Conservation (phyloP, 2,797 vertebrate genomes). For the Scyliorhinus canicula region DNA sequence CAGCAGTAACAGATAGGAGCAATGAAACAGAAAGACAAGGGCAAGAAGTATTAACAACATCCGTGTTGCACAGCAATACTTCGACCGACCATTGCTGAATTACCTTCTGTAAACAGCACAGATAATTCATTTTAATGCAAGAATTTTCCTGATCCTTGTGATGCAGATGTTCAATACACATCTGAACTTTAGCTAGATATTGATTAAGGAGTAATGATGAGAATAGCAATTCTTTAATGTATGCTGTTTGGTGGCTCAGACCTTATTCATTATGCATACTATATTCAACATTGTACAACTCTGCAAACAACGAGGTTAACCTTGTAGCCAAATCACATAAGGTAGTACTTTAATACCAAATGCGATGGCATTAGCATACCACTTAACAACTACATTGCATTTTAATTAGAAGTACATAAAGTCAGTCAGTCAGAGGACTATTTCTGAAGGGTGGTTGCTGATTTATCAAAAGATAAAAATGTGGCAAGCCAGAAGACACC, state of each 20-base stretch:
- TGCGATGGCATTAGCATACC: neutral
- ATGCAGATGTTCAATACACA: conserved; percentile 41
- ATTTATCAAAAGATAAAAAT: neutral
- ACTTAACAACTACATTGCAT: conserved; percentile 8
- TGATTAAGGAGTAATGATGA: conserved; percentile 67
- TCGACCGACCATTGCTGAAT: conserved; percentile 70
- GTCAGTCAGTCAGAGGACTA: neutral
- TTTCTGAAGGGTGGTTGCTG: neutral
- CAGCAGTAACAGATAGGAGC: conserved; percentile 66
- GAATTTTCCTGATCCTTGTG: conserved; percentile 71
- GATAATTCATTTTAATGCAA: conserved; percentile 78
- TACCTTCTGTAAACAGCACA: conserved; percentile 73
- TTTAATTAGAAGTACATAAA: conserved; percentile 10
- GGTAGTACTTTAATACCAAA: neutral
- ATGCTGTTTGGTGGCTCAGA: conserved; percentile 66
- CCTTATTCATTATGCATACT: conserved; percentile 74
- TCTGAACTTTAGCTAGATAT: conserved; percentile 68
- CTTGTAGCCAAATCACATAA: conserved; percentile 66
- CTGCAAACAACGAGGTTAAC: conserved; percentile 57
- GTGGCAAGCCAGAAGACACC: neutral
- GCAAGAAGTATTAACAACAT: conserved; percentile 76
- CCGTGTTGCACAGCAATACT: conserved; percentile 67
- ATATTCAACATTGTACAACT: conserved; percentile 76
- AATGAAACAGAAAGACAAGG: conserved; percentile 72
- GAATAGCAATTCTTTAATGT: conserved; percentile 74